Evolutionary conservation across 2,797 vertebrate species (phyloP).

Genomic region (Cirrhinus molitorella): DNA sequence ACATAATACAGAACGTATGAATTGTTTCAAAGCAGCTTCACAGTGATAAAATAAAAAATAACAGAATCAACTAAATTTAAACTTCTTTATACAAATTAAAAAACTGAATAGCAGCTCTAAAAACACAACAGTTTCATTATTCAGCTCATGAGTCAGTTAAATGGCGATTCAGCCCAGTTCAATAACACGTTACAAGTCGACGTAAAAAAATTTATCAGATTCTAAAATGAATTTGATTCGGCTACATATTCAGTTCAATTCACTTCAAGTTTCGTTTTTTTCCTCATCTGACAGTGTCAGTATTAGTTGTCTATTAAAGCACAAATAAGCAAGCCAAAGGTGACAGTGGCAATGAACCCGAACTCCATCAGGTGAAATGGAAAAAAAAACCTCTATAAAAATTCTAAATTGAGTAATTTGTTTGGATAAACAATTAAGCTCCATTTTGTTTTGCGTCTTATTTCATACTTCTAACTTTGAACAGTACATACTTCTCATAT

Average conservation of each 20-base stretch:
- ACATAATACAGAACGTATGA: not conserved
- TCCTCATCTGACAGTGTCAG: no score
- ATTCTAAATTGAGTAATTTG: not conserved
- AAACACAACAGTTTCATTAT: not conserved
- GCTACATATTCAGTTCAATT: no score
- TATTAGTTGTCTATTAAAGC: no score
- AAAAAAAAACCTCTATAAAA: no score
- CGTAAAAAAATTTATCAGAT: not conserved
- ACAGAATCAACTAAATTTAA: not conserved
- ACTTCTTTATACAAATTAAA: not conserved
- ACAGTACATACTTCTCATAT: not conserved
- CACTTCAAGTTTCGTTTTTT: no score
- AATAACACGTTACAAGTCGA: not conserved
- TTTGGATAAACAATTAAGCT: no score
- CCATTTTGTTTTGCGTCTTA: not conserved
- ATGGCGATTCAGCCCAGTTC: not conserved
- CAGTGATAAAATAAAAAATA: not conserved
- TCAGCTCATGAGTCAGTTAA: no score
- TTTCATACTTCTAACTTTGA: slow-evolving; percentile 30
- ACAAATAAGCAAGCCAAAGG: no score
- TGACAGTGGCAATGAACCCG: no score
- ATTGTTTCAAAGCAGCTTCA: not conserved
- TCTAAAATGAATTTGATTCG: not conserved
- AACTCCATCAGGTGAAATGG: no score
- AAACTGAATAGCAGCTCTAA: not conserved